Conservation (phyloP, 35 echinoderm and acorn worm species). For the Apostichopus californicus region DNA sequence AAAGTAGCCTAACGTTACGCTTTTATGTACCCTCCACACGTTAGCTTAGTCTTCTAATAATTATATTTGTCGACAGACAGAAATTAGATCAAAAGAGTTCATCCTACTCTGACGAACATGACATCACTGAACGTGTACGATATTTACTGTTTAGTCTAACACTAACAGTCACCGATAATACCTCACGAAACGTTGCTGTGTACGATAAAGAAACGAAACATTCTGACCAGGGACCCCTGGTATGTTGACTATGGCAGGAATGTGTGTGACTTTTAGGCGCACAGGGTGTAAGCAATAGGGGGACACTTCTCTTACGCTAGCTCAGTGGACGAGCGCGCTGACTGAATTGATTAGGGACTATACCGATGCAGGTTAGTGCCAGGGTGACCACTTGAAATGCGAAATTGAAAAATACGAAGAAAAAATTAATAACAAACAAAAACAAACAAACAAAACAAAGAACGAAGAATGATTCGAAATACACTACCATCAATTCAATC, state of each 20-base stretch:
- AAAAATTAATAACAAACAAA: no score
- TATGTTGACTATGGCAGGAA: conserved; percentile 14
- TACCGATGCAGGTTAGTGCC: neutral
- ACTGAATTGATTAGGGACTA: neutral
- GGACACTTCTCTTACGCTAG: neutral
- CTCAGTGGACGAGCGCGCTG: neutral
- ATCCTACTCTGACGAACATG: conserved; percentile 7
- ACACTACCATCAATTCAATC: no score
- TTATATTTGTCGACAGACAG: neutral
- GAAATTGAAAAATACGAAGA: no score
- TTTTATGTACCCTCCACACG: no score
- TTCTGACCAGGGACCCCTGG: neutral
- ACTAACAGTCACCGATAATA: neutral
- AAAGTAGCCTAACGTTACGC: no score
- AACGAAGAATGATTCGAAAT: no score
- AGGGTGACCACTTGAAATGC: no score
- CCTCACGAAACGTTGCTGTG: neutral
- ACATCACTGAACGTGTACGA: neutral
- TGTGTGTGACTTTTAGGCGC: neutral
- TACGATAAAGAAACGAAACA: neutral
- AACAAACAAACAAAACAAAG: no score
- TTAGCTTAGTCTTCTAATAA: no score
- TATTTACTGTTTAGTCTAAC: neutral
- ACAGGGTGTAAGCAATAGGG: neutral
- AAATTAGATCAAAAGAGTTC: neutral